Evolutionary conservation across 30 jellyfish, hydroid and myxozoan species (phyloP).

Genomic region (Hydra vulgaris): DNA sequence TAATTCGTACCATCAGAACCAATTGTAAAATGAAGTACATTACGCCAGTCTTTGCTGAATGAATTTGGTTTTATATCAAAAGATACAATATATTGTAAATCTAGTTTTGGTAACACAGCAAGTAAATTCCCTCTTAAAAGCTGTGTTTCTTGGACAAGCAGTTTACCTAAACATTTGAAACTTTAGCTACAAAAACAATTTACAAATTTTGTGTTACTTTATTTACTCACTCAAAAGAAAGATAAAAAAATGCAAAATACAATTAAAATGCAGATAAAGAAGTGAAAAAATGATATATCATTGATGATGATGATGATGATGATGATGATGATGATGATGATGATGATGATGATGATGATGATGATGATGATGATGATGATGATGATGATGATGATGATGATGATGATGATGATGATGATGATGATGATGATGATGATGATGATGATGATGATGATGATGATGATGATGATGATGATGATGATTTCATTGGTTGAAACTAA

Average conservation of each 20-base stretch:
- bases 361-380: constrained; percentile 26
- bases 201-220: too few relatives aligned
- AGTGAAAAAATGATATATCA: too few relatives aligned
- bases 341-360: constrained; percentile 22
- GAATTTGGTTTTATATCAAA: constrained; percentile 1
- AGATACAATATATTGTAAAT: not conserved
- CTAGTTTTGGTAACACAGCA: not conserved
- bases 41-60: constrained; percentile 1
- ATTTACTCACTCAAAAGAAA: too few relatives aligned
- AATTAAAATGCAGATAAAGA: too few relatives aligned
- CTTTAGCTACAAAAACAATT: too few relatives aligned
- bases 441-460: constrained; percentile 14
- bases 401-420: constrained; percentile 11
- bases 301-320: constrained; percentile 11
- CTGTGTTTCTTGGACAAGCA: not conserved
- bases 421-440: constrained; percentile 25
- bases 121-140: not conserved
- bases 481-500: too few relatives aligned
- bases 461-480: too few relatives aligned
- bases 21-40: constrained; percentile 6
- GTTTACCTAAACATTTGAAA: not conserved
- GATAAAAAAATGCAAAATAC: too few relatives aligned
- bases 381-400: constrained; percentile 29
- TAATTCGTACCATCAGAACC: not conserved
- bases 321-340: constrained; percentile 25